Percentiles rank a stretch among this genome's conserved stretches.
These are phyloP conservation scores for Maccullochella peelii DNA, from an alignment of 2,113 vertebrate species.

Conservation along the genomic window DNA sequence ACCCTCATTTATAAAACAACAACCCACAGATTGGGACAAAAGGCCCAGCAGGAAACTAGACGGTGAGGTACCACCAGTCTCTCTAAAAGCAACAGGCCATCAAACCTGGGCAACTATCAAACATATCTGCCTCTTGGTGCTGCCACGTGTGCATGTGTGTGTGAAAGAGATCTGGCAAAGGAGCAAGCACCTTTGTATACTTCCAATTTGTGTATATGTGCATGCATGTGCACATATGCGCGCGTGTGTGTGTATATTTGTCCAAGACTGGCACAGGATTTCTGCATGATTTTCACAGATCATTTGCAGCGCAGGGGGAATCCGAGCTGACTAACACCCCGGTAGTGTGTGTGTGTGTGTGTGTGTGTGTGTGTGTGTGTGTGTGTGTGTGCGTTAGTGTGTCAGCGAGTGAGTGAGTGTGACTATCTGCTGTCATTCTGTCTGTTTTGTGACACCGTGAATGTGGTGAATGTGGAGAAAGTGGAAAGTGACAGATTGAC, in stretches of 20 bases:
- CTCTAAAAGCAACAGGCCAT: conserved; percentile 41
- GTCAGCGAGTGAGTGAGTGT: conserved; percentile 22
- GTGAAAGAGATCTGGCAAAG: conserved; percentile 55
- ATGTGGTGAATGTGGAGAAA: conserved; percentile 32
- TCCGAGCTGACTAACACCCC: conserved; percentile 36
- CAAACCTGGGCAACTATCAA: conserved; percentile 52
- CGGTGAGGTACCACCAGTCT: conserved; percentile 14
- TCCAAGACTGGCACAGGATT: conserved; percentile 35
- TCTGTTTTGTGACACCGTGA: conserved; percentile 31
- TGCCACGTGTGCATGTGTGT: conserved; percentile 39
- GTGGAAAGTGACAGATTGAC: conserved; percentile 48
- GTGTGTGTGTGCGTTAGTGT: conserved; percentile 26
- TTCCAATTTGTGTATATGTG: conserved; percentile 35
- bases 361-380: conserved; percentile 14
- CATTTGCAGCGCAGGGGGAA: conserved; percentile 41
- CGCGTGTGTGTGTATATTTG: conserved; percentile 16
- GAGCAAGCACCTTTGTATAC: conserved; percentile 29
- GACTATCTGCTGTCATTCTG: conserved; percentile 57
- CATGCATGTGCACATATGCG: background rate
- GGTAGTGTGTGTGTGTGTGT: conserved; percentile 2
- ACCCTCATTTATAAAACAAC: conserved; percentile 43
- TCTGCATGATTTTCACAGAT: conserved; percentile 57
- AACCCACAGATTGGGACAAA: conserved; percentile 52
- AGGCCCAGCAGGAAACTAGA: conserved; percentile 43
- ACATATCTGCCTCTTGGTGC: conserved; percentile 34